Evolutionary conservation across 2,888 invertebrate genomes (phyloP), one percentile per base, ranked within the genome.

Genomic region (Papilio demoleus): DNA sequence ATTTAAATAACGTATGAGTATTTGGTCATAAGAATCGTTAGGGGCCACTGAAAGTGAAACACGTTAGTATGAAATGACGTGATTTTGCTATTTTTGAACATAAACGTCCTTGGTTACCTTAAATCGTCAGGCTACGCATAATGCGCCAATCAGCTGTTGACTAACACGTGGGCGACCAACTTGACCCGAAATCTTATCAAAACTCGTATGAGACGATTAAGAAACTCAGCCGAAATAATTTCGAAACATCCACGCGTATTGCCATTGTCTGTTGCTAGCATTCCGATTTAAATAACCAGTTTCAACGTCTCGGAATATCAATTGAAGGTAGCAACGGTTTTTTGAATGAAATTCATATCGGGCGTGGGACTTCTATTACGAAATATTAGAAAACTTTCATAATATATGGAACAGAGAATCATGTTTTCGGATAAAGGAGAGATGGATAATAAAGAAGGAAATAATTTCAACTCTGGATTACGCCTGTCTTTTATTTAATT

Each of bases 111-210:
- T 67, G 12, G 38, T 17, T 17, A 24, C 11, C 60, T 14, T 27
- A 50, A 45, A 66, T 31, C 12, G 19, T 3, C 31, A 27, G 9
- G 12, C 27, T 38, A 40, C 50, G 31, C 53, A 27, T 42, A 67
- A 27, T 47, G 27, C 45, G 64, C 59, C 59, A 53, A 65, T 69
- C 69, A 69, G 69, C 69, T 69, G 69, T 69, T 69, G n/a, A 40
- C 22, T 47, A 58, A 59, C 47, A 61, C 14, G 65, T 65, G 60
- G 65, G 69, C 53, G 65, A 45, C 34, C 34, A 65, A 61, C 69
- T 69, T 69, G 69, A 69, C 69, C 61, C 65, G 53, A 69, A 65
- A 69, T 64, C 50, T 61, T 56, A 65, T 65, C 64, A 47, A 38
- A 64, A 65, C 65, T 65, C 42, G 69, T 65, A 42, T 61, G 24